Base-by-base conservation (phyloP, 2,888 invertebrate species). In the Aromia moschata region DNA sequence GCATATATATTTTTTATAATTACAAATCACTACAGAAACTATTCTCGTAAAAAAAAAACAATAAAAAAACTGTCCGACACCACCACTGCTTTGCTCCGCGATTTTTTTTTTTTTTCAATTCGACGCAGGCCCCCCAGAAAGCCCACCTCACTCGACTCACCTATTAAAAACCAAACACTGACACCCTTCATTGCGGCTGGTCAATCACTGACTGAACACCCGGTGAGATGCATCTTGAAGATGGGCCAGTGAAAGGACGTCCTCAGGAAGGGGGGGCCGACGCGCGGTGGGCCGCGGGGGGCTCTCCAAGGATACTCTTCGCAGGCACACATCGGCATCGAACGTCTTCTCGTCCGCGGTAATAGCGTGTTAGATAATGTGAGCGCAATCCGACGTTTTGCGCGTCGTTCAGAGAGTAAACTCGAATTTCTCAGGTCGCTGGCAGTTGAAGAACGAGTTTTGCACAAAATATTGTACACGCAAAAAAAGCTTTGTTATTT, bases 141-240 rank as follows among this genome's bases (percentile, higher is more conserved):
- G 3, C 3, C 7, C 3, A 25, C 7, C 25, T 25, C 57, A 55
- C 57, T 49, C 46, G 73, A 80, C 80, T 80, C 75, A 80, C 80
- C 80, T 74, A 80, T 64, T 64, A 79, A 66, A 70, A 79, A 71
- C 69, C 79, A 74, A 65, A 75, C 74, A 79, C 76, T 74, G 72
- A 74, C 77, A 78, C 77, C 75, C 76, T 73, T 76, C 80, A 79
- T 79, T 72, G 72, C 75, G 73, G 73, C 71, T 71, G 74, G 76
- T 74, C 74, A 72, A 68, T 69, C 68, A 69, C 73, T 73, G 74
- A 78, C 74, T 75, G 75, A 76, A 74, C 72, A 74, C 68, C 68
- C 56, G 43, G 33, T 59, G 54, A 65, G 70, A 70, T 64, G 67
- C 64, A 74, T 75, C 74, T 75, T 69, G 70, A 73, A 74, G 76